Evolutionary conservation across 1,140 invertebrate genomes (phyloP).

Genomic region (Trichomalopsis sarcophagae): DNA sequence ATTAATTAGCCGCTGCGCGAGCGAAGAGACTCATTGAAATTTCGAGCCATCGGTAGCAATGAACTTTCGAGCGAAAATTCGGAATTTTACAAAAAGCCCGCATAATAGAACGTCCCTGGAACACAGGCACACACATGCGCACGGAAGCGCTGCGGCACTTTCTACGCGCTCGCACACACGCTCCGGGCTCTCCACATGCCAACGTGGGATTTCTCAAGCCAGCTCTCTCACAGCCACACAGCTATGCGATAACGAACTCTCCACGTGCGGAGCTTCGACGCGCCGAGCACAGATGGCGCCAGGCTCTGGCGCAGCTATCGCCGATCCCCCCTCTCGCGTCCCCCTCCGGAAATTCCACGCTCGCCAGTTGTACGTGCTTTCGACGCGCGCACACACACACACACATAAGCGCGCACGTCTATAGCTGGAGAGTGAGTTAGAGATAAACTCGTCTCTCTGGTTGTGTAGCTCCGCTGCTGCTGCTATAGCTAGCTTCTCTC

Average conservation of each 20-base stretch:
- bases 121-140: no score
- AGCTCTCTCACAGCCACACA: background rate
- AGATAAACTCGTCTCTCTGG: slow-evolving; percentile 47
- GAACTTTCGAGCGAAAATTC: no score
- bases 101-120: no score
- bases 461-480: background rate
- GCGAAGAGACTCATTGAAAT: no score
- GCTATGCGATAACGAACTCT: background rate
- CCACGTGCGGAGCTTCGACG: slow-evolving; percentile 23
- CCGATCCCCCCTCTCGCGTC: slow-evolving; percentile 10
- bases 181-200: no score
- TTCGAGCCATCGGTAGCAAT: no score
- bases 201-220: background rate
- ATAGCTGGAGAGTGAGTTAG: slow-evolving; percentile 56
- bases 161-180: background rate
- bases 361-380: slow-evolving; percentile 25
- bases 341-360: slow-evolving; percentile 35
- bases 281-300: slow-evolving; percentile 26
- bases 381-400: slow-evolving; percentile 48
- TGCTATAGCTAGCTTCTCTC: slow-evolving; percentile 51
- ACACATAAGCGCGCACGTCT: slow-evolving; percentile 44
- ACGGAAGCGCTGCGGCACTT: background rate
- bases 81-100: no score
- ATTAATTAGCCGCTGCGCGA: no score
- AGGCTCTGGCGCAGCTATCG: slow-evolving; percentile 5